Conservation (phyloP, 2,113 vertebrate genomes). For the Cephalopholis sonnerati region DNA sequence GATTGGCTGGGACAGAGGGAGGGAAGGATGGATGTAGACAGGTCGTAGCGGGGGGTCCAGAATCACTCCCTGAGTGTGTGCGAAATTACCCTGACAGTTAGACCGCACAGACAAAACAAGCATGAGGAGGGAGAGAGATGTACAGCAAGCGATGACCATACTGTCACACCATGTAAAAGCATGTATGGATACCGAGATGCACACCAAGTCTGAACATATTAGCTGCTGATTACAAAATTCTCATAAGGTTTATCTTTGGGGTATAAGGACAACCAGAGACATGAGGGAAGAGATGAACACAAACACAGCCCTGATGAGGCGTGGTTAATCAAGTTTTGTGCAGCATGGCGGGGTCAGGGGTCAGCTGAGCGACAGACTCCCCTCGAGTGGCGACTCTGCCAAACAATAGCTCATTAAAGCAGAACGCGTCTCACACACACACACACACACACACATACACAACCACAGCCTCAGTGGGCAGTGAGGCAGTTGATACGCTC, state of each 20-base stretch:
- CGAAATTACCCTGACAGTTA: conserved; percentile 63
- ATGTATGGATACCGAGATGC: background rate
- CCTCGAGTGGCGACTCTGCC: conserved; percentile 65
- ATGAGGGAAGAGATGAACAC: background rate
- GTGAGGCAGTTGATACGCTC: conserved; percentile 65
- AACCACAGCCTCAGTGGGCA: conserved; percentile 50
- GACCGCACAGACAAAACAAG: conserved; percentile 18
- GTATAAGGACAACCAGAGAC: conserved; percentile 11
- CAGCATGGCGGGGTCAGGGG: conserved; percentile 72
- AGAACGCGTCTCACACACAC: conserved; percentile 66
- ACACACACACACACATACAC: conserved; percentile 40
- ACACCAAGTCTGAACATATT: background rate
- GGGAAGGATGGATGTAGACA: conserved; percentile 39
- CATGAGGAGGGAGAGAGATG: background rate
- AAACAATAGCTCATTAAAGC: conserved; percentile 79
- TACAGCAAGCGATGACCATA: background rate
- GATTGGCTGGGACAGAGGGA: conserved; percentile 39
- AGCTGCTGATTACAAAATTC: conserved; percentile 3
- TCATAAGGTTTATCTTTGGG: conserved; percentile 2
- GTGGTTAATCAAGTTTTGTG: conserved; percentile 73
- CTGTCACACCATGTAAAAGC: background rate
- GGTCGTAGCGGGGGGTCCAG: conserved; percentile 55
- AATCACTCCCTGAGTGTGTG: conserved; percentile 44
- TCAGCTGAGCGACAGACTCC: conserved; percentile 72
- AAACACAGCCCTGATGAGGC: conserved; percentile 37